Base-by-base conservation (phyloP, 2,888 invertebrate species). In the Acanthosoma haemorrhoidale region DNA sequence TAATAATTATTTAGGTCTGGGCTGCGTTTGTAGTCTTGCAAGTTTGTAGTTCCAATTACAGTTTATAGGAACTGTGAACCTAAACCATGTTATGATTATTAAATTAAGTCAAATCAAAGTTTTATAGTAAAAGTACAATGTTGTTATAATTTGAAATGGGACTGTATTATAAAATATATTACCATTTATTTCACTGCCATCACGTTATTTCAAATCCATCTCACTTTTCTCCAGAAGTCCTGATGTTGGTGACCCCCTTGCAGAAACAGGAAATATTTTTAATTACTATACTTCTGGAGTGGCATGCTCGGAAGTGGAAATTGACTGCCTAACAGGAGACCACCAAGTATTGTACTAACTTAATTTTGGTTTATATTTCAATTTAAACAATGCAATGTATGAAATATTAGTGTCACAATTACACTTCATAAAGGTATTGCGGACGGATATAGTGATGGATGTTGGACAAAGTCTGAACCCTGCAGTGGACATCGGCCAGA, bases 401-500 rank as follows among this genome's bases (percentile, higher is more conserved):
- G 4, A 13, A 5, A 41, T 9, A 18, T 58, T 3, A n/a, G 6
- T 18, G 38, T 64, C 8, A 1, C 4, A 38, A 16, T 34, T 60
- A 2, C 60, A 9, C 4, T 31, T 25, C 2, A 4, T 15, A n/a
- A 31, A 67, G 67, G 57, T 57, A 5, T n/a, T 67, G 5, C 31
- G 67, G 1, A 67, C 67, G 3, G 67, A 67, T 25, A 67, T 67
- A 32, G 95, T 97, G 0, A 96, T 97, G 96, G 97, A 97, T 81
- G 84, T 97, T 75, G 96, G 96, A 1, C 89, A 91, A 75, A 96
- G 96, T 80, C 81, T 97, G 68, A 97, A 97, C 81, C 97, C 97
- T 3, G 96, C 96, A 1, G 93, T 97, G 74, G 97, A 97, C 77
- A 91, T 97, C 76, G 97, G 96, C 0, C 97, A 97, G 83, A 89